Evolutionary conservation across 1,140 invertebrate genomes (phyloP).

Genomic region (Danaus melanippus): DNA sequence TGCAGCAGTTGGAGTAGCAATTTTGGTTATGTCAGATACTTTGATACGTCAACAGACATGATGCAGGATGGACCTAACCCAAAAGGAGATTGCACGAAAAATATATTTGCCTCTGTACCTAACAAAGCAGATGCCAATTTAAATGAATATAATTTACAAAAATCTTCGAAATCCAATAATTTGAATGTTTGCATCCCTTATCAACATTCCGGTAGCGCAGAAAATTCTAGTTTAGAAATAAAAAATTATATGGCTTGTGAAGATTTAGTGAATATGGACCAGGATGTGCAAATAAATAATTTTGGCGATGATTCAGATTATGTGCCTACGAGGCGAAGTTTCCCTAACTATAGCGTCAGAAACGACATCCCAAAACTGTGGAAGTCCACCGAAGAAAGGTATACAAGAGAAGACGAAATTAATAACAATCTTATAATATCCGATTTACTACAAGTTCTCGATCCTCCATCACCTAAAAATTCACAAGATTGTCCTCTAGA

Average conservation of each 20-base stretch:
- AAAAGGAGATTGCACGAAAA: constrained; percentile 58
- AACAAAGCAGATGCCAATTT: constrained; percentile 8
- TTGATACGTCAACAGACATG: constrained; percentile 59
- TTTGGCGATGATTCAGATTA: constrained; percentile 49
- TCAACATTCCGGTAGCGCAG: constrained; percentile 74
- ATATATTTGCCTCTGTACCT: constrained; percentile 41
- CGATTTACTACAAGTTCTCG: constrained; percentile 49
- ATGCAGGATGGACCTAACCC: constrained; percentile 34
- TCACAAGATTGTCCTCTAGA: constrained; percentile 31
- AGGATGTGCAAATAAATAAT: constrained; percentile 65
- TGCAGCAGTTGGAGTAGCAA: constrained; percentile 72
- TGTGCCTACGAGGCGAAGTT: constrained; percentile 53
- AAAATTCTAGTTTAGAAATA: constrained; percentile 74
- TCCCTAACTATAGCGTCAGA: constrained; percentile 45
- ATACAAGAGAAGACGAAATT: constrained; percentile 32
- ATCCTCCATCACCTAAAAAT: constrained; percentile 55
- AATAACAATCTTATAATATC: constrained; percentile 27
- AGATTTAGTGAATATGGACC: constrained; percentile 76
- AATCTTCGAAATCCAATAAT: constrained; percentile 23
- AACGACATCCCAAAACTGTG: constrained; percentile 50
- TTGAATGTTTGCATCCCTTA: constrained; percentile 27
- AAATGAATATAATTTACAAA: constrained; percentile 28
- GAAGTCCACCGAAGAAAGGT: constrained; percentile 59
- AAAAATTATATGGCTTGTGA: constrained; percentile 75
- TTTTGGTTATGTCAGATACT: constrained; percentile 78